These are phyloP conservation scores for Cranoglanis bouderius DNA, from an alignment of 2,113 vertebrate genomes.

Conservation along the genomic window DNA sequence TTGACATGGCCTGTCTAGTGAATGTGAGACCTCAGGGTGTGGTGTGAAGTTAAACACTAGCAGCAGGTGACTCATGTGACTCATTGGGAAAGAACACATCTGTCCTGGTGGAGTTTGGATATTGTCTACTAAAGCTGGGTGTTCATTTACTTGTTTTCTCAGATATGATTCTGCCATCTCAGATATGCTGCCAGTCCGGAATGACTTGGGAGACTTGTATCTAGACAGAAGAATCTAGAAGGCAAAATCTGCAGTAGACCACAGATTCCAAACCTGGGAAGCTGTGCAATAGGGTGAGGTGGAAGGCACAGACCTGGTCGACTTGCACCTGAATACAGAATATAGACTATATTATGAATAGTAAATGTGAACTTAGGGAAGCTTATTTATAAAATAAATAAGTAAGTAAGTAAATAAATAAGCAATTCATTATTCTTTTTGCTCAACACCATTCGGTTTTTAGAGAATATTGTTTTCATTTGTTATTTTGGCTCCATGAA, in stretches of 20 bases:
- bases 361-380: neutral
- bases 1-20: neutral
- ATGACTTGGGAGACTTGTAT: neutral
- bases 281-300: neutral
- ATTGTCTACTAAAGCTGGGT: neutral
- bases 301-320: neutral
- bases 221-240: neutral
- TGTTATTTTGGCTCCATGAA: neutral
- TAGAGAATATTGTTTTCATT: neutral
- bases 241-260: neutral
- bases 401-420: too few relatives aligned
- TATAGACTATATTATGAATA: neutral
- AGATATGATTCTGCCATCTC: neutral
- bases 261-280: neutral
- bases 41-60: constrained; percentile 26
- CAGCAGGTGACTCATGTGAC: constrained; percentile 9
- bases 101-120: neutral
- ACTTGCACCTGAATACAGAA: neutral
- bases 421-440: neutral
- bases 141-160: constrained; percentile 1
- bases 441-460: neutral
- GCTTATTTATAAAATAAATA: too few relatives aligned
- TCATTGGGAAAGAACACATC: constrained; percentile 28
- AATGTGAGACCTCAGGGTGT: neutral
- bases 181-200: neutral